These are phyloP conservation scores for Geotrupes spiniger DNA, from an alignment of 2,888 invertebrate genomes.

Conservation along the genomic window DNA sequence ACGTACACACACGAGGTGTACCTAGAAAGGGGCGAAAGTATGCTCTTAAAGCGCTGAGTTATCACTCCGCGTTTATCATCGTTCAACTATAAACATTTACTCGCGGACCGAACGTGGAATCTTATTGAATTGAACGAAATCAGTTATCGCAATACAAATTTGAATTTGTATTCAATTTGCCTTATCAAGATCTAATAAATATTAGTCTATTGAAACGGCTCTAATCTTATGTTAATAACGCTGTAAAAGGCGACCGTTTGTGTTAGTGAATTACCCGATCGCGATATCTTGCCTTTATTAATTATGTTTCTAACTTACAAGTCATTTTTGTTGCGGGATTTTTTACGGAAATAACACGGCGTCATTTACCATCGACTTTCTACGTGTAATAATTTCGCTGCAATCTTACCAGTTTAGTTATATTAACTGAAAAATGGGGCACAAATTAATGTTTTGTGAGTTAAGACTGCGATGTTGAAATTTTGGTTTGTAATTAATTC, in stretches of 20 bases:
- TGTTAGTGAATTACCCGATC: constrained; percentile 8
- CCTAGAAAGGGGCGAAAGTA: constrained; percentile 6
- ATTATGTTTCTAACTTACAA: constrained; percentile 5
- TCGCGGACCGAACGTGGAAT: constrained; percentile 4
- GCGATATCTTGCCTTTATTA: constrained; percentile 6
- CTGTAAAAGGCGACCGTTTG: constrained; percentile 6
- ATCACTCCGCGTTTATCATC: neutral
- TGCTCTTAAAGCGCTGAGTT: neutral
- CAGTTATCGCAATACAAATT: constrained; percentile 26
- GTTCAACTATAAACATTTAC: constrained; percentile 3
- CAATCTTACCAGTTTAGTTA: too few species aligned
- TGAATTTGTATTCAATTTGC: constrained; percentile 28
- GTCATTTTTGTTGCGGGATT: constrained; percentile 1
- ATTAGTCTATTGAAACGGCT: constrained; percentile 15
- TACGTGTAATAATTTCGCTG: neutral
- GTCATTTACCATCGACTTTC: neutral
- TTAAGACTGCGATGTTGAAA: too few species aligned
- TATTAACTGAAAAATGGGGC: too few species aligned
- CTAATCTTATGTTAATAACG: constrained; percentile 14
- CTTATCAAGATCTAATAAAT: constrained; percentile 29
- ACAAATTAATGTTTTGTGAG: too few species aligned
- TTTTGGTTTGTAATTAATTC: too few species aligned
- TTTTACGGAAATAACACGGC: neutral
- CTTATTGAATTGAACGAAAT: constrained; percentile 15
- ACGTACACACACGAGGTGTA: neutral